These are phyloP conservation scores for Fragum whitleyi DNA, from an alignment of 2,888 invertebrate species.

Conservation along the genomic window DNA sequence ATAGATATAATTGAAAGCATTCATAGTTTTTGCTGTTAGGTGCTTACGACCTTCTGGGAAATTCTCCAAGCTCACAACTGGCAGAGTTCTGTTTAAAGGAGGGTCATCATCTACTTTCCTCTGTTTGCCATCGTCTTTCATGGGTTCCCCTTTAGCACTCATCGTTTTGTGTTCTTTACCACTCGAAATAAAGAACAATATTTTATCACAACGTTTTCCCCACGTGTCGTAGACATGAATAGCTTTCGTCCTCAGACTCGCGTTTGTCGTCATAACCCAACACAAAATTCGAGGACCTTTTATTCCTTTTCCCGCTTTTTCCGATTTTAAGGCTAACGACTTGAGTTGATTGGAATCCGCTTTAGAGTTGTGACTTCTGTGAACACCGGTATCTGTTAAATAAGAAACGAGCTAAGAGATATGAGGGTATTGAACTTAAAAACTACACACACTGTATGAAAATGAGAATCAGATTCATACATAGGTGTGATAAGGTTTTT, in stretches of 20 bases:
- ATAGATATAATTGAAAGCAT: conserved; percentile 94
- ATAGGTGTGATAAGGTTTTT: no score
- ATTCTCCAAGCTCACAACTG: not conserved
- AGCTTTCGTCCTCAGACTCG: conserved; percentile 94
- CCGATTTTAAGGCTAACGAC: no score
- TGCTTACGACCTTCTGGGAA: conserved; percentile 90
- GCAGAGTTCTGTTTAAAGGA: not conserved
- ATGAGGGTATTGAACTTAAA: no score
- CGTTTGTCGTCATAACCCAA: conserved; percentile 98
- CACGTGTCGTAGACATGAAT: conserved; percentile 96
- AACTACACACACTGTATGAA: no score
- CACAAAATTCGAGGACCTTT: conserved; percentile 90
- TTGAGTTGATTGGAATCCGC: no score
- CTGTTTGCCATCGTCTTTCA: not conserved
- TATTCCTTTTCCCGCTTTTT: not conserved
- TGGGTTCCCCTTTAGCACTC: not conserved
- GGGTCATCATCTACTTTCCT: not conserved
- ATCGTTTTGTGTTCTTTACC: not conserved
- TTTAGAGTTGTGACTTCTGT: no score
- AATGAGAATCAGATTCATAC: no score
- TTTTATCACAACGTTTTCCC: conserved; percentile 91
- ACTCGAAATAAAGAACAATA: conserved; percentile 85
- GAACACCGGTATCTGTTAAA: no score
- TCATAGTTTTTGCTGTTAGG: conserved; percentile 98
- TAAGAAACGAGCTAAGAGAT: no score